phyloP scores from a whole-genome alignment of 2,113 vertebrate genomes.

The Rhinolophus sinicus region DNA sequence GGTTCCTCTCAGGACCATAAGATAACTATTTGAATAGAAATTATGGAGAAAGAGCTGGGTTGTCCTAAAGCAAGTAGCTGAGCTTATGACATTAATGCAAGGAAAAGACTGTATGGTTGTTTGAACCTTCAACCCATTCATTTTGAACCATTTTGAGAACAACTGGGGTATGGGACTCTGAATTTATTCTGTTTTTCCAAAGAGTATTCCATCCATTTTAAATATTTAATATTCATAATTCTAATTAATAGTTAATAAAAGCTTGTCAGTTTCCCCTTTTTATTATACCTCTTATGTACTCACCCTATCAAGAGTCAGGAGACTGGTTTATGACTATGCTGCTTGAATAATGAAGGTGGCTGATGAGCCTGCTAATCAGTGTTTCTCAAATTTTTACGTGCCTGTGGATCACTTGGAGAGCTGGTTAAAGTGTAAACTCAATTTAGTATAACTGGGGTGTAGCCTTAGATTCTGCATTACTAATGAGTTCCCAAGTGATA shows the following conservation, averaged over 20 bases:
- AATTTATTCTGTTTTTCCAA: background rate
- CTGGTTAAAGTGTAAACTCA: background rate
- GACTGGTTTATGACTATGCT: background rate
- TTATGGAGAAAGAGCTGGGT: background rate
- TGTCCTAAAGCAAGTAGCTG: background rate
- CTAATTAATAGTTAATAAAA: conserved; percentile 4
- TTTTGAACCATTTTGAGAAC: background rate
- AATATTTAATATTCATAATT: conserved; percentile 36
- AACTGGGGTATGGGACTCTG: background rate
- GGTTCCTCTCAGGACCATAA: background rate
- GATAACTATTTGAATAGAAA: background rate
- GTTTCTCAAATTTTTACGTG: background rate
- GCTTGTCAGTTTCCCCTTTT: background rate
- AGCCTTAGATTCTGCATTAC: background rate
- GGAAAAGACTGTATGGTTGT: background rate
- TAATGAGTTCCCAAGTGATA: background rate
- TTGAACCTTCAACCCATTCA: background rate
- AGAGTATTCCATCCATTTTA: background rate
- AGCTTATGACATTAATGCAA: background rate
- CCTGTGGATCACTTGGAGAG: background rate
- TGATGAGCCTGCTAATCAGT: background rate
- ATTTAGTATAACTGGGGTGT: background rate
- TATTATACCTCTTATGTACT: background rate
- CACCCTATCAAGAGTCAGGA: background rate
- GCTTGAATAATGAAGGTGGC: background rate